Percentiles rank a stretch among this genome's conserved stretches.
Evolutionary conservation across 1,140 invertebrate species (phyloP).

Genomic region (Trichogramma pretiosum): DNA sequence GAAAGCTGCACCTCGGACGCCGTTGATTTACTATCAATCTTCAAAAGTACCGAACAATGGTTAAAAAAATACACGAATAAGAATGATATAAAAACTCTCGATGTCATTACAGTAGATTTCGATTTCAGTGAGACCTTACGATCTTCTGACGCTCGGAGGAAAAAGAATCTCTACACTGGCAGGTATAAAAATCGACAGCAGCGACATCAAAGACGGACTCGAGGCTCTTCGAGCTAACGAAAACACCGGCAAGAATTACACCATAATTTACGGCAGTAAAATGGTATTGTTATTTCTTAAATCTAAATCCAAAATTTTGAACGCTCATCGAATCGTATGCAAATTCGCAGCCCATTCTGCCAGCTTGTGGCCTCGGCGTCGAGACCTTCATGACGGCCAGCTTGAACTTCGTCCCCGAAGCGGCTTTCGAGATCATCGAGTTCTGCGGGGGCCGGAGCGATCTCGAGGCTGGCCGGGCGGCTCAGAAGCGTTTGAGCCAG

Average conservation of each 20-base stretch:
- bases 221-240: constrained; percentile 48
- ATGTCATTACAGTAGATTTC: background rate
- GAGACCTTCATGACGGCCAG: constrained; percentile 58
- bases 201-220: constrained; percentile 54
- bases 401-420: constrained; percentile 51
- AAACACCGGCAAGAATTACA: constrained; percentile 46
- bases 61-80: background rate
- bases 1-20: constrained; percentile 62
- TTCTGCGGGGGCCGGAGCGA: constrained; percentile 31
- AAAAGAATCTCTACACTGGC: constrained; percentile 58
- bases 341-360: constrained; percentile 46
- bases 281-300: background rate
- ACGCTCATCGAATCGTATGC: background rate
- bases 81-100: background rate
- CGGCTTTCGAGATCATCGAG: constrained; percentile 37
- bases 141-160: constrained; percentile 53
- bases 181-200: constrained; percentile 65
- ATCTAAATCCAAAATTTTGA: background rate
- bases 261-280: constrained; percentile 50
- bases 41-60: background rate
- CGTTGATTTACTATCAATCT: constrained; percentile 77
- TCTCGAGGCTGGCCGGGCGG: constrained; percentile 29
- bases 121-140: constrained; percentile 18
- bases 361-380: constrained; percentile 54
- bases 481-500: constrained; percentile 41